A percentile compares a stretch with the other conserved stretches of the same genome.
Conservation (phyloP, 1,140 invertebrate species). For the Aplysia californica region DNA sequence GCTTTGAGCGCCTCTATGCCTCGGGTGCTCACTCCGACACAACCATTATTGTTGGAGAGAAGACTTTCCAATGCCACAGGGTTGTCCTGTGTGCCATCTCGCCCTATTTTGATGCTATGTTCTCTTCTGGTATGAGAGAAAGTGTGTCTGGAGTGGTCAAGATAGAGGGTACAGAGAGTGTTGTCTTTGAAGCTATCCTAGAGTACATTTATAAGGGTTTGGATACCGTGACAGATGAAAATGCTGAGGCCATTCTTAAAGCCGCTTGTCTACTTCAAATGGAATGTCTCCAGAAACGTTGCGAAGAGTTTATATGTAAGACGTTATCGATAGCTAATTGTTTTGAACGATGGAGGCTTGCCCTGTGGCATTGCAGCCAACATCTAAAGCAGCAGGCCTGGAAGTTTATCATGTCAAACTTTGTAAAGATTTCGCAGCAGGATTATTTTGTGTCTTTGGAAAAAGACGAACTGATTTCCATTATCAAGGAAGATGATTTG, state of each 20-base stretch:
- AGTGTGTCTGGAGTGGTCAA: slow-evolving; percentile 53
- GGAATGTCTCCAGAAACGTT: slow-evolving; percentile 49
- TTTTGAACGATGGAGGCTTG: slow-evolving; percentile 51
- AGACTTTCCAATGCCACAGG: slow-evolving; percentile 51
- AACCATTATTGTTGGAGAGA: slow-evolving; percentile 45
- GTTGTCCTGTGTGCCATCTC: slow-evolving; percentile 55
- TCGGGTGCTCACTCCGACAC: slow-evolving; percentile 51
- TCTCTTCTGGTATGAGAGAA: slow-evolving; percentile 59
- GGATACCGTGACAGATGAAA: slow-evolving; percentile 45
- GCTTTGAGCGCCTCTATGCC: slow-evolving; percentile 43
- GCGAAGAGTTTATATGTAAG: slow-evolving; percentile 51
- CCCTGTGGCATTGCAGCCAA: slow-evolving; percentile 46
- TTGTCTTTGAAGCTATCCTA: slow-evolving; percentile 50
- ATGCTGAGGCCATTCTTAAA: slow-evolving; percentile 54
- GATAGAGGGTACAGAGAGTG: slow-evolving; percentile 53
- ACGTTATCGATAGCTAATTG: slow-evolving; percentile 51
- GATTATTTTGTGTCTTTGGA: slow-evolving; percentile 50
- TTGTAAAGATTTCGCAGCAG: slow-evolving; percentile 44
- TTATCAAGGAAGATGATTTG: slow-evolving; percentile 52
- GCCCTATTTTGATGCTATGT: slow-evolving; percentile 60
- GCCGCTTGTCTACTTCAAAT: slow-evolving; percentile 54
- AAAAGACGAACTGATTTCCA: slow-evolving; percentile 46
- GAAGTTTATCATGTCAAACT: slow-evolving; percentile 45
- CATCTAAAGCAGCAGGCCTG: slow-evolving; percentile 45
- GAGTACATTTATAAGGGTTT: slow-evolving; percentile 54